A percentile compares a stretch with the other conserved stretches of the same genome.
Evolutionary conservation across 2,888 invertebrate species (phyloP).

Genomic region (Malthinus flaveolus): DNA sequence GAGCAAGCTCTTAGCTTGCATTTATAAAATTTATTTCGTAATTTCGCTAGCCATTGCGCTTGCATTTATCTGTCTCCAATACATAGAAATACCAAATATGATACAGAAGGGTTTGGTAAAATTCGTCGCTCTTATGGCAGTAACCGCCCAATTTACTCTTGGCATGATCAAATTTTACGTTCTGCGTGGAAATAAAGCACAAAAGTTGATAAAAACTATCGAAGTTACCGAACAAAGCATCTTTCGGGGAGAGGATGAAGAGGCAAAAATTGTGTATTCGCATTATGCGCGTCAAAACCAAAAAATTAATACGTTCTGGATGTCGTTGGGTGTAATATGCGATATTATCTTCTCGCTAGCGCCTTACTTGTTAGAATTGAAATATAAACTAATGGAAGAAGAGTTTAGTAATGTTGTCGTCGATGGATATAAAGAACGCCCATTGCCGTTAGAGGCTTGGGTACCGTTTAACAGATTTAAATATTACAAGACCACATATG

Average conservation of each 20-base stretch:
- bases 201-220: neutral
- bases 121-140: neutral
- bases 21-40: neutral
- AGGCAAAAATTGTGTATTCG: neutral
- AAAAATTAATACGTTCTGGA: neutral
- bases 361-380: neutral
- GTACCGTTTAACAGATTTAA: constrained; percentile 34
- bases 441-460: constrained; percentile 28
- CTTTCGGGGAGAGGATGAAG: neutral
- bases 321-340: neutral
- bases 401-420: too few relatives aligned
- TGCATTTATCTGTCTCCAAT: neutral
- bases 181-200: neutral
- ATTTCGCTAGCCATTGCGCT: neutral
- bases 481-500: constrained; percentile 26
- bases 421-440: neutral
- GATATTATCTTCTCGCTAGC: neutral
- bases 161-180: neutral
- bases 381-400: neutral
- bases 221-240: constrained; percentile 2
- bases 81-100: neutral
- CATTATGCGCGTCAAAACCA: neutral
- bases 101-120: neutral
- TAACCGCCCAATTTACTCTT: neutral
- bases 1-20: neutral